Evolutionary conservation across 1,140 invertebrate genomes (phyloP), one percentile per base, ranked within the genome.

Genomic region (Meloidogyne chitwoodi): DNA sequence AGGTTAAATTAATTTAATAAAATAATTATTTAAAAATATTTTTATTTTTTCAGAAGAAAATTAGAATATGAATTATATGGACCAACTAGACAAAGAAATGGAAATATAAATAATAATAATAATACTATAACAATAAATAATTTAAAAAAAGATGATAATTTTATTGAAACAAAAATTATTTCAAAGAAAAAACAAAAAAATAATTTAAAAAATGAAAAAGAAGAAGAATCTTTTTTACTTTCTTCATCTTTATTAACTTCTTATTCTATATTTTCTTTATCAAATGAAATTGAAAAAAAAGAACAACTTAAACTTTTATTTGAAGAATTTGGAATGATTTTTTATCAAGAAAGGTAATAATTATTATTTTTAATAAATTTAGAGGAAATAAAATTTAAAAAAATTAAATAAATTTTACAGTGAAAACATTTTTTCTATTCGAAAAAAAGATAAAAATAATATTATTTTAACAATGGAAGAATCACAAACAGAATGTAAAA

Each of bases 21-120:
- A 48, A 0, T 48, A 4, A 11, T 48, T 56, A 8, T 56, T 56
- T n/a, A 56, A 56, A 56, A 16, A n/a, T n/a, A 0, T n/a, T 22
- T 56, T 56, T 41, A 10, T 34, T 11, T 68, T 34, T 62, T 26
- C 31, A 73, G 71, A 38, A 61, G 71, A 38, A 73, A 73, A 31
- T 34, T 73, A 14, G 71, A 73, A 38, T 73, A 73, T 38, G 71
- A 73, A 34, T 26, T 73, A 24, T 31, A 63, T 31, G 71, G 71
- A 2, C 71, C 71, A 56, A 56, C n/a, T n/a, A 56, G 48, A 56
- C 6, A 56, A 4, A 56, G 48, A 56, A 56, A 56, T n/a, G n/a
- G n/a, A n/a, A n/a, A n/a, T n/a, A n/a, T n/a, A n/a, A n/a, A n/a
- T n/a, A n/a, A n/a, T 31, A 31, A 31, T 38, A 10, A 8, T 0